Percentiles rank a stretch among this genome's conserved stretches.
phyloP scores from a whole-genome alignment of 2,888 invertebrate species.

The Nectonema munidae region DNA sequence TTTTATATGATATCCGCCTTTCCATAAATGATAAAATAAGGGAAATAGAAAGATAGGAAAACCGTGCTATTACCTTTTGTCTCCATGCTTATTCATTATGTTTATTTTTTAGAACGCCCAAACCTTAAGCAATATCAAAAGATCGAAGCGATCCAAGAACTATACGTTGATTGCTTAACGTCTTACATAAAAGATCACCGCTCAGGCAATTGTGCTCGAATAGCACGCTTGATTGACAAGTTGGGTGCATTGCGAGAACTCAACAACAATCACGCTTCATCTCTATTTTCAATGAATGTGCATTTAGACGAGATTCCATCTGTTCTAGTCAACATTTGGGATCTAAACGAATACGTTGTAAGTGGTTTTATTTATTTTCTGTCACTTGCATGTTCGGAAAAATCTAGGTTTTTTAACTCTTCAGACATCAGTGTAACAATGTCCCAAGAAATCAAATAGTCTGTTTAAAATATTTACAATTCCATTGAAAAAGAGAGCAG shows the following conservation, averaged over 20 bases:
- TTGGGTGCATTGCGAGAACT: slow-evolving; percentile 68
- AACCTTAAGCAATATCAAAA: slow-evolving; percentile 54
- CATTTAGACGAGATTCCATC: slow-evolving; percentile 25
- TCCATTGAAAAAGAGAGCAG: too few species aligned
- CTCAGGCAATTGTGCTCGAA: slow-evolving; percentile 26
- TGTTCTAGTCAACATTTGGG: slow-evolving; percentile 13
- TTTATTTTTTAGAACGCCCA: slow-evolving; percentile 43
- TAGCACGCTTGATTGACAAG: slow-evolving; percentile 59
- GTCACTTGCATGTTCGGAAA: too few species aligned
- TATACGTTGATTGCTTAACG: slow-evolving; percentile 61
- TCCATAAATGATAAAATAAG: too few species aligned
- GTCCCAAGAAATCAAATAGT: too few species aligned
- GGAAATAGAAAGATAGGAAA: too few species aligned
- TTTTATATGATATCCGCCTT: too few species aligned
- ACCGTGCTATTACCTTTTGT: too few species aligned
- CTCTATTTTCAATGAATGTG: slow-evolving; percentile 75
- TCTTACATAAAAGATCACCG: slow-evolving; percentile 59
- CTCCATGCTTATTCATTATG: too few species aligned
- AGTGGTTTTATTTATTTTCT: too few species aligned
- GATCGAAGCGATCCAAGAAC: slow-evolving; percentile 78
- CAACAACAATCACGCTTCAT: slow-evolving; percentile 80
- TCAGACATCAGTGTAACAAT: too few species aligned
- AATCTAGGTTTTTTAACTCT: too few species aligned
- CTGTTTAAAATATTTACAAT: too few species aligned
- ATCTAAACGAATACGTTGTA: slow-evolving; percentile 1